These are phyloP conservation scores for Colostygia pectinataria DNA, from an alignment of 2,888 invertebrate genomes.

Conservation along the genomic window DNA sequence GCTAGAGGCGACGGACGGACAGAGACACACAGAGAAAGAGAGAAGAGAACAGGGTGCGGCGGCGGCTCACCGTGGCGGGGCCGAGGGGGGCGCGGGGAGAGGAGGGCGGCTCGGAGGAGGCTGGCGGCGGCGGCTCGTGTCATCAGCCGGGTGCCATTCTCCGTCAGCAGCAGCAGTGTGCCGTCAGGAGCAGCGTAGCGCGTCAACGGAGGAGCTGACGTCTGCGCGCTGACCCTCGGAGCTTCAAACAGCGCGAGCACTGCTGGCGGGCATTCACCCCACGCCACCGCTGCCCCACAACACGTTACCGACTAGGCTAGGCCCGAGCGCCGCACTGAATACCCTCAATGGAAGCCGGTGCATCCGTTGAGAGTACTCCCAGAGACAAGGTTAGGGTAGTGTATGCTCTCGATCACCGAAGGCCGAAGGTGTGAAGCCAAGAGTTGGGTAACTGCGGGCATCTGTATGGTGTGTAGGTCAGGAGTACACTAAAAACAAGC, in stretches of 20 bases:
- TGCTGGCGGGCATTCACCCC: conserved; percentile 78
- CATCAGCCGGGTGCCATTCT: conserved; percentile 84
- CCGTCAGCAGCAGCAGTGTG: conserved; percentile 85
- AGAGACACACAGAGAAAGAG: conserved; percentile 74
- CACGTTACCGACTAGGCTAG: conserved; percentile 72
- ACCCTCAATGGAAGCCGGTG: conserved; percentile 61
- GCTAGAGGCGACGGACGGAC: conserved; percentile 77
- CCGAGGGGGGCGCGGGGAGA: conserved; percentile 80
- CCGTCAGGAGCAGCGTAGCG: conserved; percentile 84
- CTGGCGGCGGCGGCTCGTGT: conserved; percentile 79
- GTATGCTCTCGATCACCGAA: conserved; percentile 71
- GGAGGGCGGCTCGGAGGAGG: conserved; percentile 80
- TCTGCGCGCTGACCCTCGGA: conserved; percentile 61
- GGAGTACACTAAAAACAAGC: conserved; percentile 82
- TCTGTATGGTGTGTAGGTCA: conserved; percentile 81
- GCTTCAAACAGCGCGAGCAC: conserved; percentile 81
- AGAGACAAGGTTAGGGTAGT: conserved; percentile 67
- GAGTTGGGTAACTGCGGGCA: conserved; percentile 83
- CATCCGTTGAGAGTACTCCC: conserved; percentile 68
- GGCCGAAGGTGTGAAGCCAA: conserved; percentile 81
- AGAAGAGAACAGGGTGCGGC: conserved; percentile 72
- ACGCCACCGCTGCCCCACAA: conserved; percentile 79
- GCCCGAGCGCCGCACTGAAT: conserved; percentile 69
- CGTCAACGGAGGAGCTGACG: conserved; percentile 79
- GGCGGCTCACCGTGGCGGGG: conserved; percentile 80